Evolutionary conservation across 2,888 invertebrate species (phyloP).

Genomic region (Spisula subtruncata): DNA sequence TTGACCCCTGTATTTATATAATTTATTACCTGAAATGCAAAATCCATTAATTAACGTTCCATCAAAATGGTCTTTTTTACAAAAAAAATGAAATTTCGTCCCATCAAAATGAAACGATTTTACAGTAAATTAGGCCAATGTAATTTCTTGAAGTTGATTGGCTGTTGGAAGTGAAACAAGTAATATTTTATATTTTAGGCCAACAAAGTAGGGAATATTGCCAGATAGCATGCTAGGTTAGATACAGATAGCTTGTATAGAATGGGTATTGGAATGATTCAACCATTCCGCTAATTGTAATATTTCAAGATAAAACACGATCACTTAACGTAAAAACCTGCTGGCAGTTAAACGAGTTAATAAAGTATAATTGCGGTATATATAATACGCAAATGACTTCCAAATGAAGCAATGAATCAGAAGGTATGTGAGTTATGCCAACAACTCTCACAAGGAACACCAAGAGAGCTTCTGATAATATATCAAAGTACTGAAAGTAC

Average conservation of each 20-base stretch:
- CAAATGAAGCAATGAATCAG: neutral
- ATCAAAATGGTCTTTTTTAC: no score
- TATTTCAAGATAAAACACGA: neutral
- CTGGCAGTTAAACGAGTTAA: neutral
- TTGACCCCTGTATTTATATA: no score
- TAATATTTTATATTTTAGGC: neutral
- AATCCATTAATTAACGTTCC: no score
- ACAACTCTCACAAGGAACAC: neutral
- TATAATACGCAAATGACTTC: neutral
- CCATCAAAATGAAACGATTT: no score
- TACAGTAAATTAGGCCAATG: no score
- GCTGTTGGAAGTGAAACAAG: neutral
- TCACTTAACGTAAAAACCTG: neutral
- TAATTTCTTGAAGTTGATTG: no score
- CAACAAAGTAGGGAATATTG: neutral
- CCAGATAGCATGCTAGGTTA: neutral
- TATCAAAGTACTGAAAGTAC: no score
- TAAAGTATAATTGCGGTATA: neutral
- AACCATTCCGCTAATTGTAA: neutral
- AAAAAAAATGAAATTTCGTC: no score
- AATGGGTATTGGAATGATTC: neutral
- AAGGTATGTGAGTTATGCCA: no score
- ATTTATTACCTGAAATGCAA: no score
- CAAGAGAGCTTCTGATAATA: no score
- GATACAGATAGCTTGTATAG: neutral